phyloP scores from a whole-genome alignment of 2,797 vertebrate genomes.

The Natrix natrix region DNA sequence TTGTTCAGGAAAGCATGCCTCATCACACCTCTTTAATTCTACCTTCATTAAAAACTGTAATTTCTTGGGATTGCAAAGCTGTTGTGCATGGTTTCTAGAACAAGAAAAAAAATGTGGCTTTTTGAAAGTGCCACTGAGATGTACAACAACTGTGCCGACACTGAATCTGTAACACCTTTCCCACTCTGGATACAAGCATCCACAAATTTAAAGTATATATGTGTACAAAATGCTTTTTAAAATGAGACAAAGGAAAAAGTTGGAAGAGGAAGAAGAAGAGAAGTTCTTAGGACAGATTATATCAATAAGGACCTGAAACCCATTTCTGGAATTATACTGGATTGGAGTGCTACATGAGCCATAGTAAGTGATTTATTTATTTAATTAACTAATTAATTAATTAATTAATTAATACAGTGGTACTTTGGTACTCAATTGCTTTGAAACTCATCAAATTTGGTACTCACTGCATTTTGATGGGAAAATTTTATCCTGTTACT shows the following conservation, averaged over 20 bases:
- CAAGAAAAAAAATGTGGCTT: neutral
- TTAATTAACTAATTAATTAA: neutral
- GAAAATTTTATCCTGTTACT: neutral
- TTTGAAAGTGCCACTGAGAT: neutral
- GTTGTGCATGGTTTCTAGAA: neutral
- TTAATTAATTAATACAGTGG: neutral
- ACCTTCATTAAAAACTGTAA: neutral
- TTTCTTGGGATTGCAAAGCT: neutral
- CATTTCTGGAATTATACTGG: neutral
- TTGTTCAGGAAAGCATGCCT: neutral
- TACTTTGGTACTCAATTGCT: neutral
- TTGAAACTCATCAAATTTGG: neutral
- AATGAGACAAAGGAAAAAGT: neutral
- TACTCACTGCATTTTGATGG: neutral
- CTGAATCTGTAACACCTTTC: neutral
- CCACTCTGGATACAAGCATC: neutral
- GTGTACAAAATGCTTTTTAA: neutral
- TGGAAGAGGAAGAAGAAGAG: neutral
- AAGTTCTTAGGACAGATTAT: neutral
- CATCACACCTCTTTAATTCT: neutral
- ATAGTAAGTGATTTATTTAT: neutral
- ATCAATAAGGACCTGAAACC: neutral
- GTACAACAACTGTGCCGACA: neutral
- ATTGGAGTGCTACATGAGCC: neutral
- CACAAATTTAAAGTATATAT: neutral